Evolutionary conservation across 2,888 invertebrate genomes (phyloP).

Genomic region (Pharmacophagus antenor): DNA sequence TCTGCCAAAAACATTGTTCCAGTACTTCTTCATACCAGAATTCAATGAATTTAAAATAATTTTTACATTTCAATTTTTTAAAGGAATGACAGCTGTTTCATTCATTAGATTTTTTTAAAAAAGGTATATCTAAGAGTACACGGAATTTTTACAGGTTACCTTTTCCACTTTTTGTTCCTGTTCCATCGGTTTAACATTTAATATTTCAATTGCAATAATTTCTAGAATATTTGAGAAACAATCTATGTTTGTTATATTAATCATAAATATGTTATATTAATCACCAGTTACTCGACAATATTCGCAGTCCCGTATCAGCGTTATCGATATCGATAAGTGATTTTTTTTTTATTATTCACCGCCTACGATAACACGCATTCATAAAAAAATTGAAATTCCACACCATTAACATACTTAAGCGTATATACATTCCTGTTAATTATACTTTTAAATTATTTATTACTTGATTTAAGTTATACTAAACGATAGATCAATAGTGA

Average conservation of each 20-base stretch:
- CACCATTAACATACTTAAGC: background rate
- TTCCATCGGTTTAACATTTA: background rate
- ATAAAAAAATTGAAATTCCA: background rate
- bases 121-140: too few species aligned
- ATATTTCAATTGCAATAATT: background rate
- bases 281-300: background rate
- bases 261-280: background rate
- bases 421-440: background rate
- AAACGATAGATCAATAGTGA: too few species aligned
- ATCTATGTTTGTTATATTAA: background rate
- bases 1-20: too few species aligned
- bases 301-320: background rate
- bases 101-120: too few species aligned
- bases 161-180: too few species aligned
- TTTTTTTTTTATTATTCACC: constrained; percentile 22
- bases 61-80: too few species aligned
- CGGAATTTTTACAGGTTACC: too few species aligned
- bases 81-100: too few species aligned
- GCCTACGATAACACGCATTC: constrained; percentile 4
- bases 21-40: too few species aligned
- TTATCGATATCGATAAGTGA: constrained; percentile 14
- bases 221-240: background rate
- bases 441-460: background rate
- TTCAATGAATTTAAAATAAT: too few species aligned
- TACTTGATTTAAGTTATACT: too few species aligned